Percentiles rank a stretch among this genome's conserved stretches.
These are phyloP conservation scores for Drosophila orosa DNA, from an alignment of 1,140 invertebrate species.

Conservation along the genomic window DNA sequence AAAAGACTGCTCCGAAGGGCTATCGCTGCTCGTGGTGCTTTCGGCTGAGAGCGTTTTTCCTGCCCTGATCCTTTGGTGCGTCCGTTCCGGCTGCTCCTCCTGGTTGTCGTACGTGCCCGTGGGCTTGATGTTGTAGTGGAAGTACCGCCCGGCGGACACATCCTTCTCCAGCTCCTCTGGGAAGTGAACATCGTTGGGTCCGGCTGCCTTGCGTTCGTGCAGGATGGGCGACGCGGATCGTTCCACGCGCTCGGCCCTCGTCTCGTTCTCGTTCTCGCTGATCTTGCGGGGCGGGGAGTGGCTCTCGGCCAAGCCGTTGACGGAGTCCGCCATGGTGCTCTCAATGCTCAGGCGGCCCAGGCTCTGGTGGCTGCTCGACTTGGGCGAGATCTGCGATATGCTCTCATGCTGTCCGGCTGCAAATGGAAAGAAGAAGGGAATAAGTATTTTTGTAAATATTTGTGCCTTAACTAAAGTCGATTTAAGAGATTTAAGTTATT, in stretches of 20 bases:
- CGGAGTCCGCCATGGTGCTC: conserved; percentile 64
- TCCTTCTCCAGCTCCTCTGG: conserved; percentile 62
- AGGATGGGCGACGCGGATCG: conserved; percentile 78
- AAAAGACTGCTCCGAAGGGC: conserved; percentile 72
- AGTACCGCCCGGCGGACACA: conserved; percentile 71
- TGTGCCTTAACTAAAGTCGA: neutral
- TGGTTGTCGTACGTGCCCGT: conserved; percentile 66
- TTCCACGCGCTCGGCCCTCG: conserved; percentile 63
- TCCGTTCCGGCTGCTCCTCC: conserved; percentile 59
- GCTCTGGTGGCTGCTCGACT: conserved; percentile 61
- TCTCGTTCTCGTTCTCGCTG: conserved; percentile 78
- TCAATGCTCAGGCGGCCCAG: conserved; percentile 53
- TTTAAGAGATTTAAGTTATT: neutral
- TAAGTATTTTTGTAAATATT: neutral
- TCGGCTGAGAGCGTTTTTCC: conserved; percentile 55
- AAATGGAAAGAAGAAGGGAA: conserved; percentile 14
- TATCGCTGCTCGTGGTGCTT: conserved; percentile 16
- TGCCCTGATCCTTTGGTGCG: conserved; percentile 51
- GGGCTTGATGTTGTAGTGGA: conserved; percentile 82
- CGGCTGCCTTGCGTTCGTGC: conserved; percentile 53
- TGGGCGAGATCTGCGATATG: conserved; percentile 83
- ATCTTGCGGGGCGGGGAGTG: conserved; percentile 17
- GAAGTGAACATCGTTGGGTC: conserved; percentile 69
- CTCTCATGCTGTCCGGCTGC: conserved; percentile 68
- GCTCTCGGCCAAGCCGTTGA: conserved; percentile 33